phyloP scores from a whole-genome alignment of 2,113 vertebrate species.

The Crypturellus undulatus region DNA sequence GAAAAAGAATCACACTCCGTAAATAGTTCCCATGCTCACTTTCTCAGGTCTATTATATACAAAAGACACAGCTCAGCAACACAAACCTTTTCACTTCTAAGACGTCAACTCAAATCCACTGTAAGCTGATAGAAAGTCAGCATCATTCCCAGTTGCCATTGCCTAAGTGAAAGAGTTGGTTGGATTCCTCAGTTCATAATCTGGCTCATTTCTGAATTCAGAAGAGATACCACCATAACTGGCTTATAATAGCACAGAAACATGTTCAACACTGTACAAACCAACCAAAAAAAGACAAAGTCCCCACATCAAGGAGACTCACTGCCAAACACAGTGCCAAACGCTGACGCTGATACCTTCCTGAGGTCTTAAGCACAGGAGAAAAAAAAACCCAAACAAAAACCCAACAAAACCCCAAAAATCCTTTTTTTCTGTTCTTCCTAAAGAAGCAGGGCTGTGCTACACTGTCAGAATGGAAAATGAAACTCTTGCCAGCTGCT shows the following conservation, averaged over 20 bases:
- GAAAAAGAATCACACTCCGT: not conserved
- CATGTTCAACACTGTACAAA: not conserved
- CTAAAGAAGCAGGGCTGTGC: not conserved
- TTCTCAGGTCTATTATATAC: not conserved
- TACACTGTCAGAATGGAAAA: not conserved
- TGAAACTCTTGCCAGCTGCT: not conserved
- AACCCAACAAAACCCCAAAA: no score
- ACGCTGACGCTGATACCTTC: not conserved
- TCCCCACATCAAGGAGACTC: not conserved
- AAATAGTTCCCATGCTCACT: not conserved
- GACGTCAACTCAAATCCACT: not conserved
- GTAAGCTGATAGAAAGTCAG: not conserved
- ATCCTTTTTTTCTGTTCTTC: not conserved
- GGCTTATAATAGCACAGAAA: not conserved
- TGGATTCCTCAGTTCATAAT: not conserved
- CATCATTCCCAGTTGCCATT: not conserved
- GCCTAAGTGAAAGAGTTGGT: not conserved
- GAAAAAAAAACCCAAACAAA: not conserved
- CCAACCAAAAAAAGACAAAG: not conserved
- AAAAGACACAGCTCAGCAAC: not conserved
- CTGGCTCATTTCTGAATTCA: not conserved
- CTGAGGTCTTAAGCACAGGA: not conserved
- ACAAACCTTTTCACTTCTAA: not conserved
- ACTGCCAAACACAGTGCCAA: not conserved
- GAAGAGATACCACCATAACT: not conserved